Evolutionary conservation across 2,113 vertebrate species (phyloP).

Genomic region (Megaceryle torquata): DNA sequence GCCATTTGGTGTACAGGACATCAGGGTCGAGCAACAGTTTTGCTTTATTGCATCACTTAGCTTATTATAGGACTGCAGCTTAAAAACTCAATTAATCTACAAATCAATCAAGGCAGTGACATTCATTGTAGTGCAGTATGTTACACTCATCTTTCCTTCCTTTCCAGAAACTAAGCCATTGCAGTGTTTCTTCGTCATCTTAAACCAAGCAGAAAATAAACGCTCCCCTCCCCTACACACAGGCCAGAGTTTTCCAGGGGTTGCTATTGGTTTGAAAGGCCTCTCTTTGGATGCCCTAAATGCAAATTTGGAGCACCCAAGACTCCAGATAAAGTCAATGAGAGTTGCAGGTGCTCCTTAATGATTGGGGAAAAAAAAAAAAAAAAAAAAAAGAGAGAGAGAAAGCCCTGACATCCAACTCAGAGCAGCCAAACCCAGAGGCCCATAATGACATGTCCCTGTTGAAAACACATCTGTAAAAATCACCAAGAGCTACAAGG

Average conservation of each 20-base stretch:
- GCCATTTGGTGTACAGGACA: neutral
- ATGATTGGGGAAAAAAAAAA: neutral
- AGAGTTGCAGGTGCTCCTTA: slow-evolving; percentile 41
- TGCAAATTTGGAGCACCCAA: neutral
- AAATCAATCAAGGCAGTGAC: neutral
- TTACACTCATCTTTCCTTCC: neutral
- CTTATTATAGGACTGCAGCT: slow-evolving; percentile 19
- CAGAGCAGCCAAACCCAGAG: slow-evolving; percentile 26
- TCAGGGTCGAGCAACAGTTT: neutral
- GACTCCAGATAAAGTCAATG: slow-evolving; percentile 35
- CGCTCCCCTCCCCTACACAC: neutral
- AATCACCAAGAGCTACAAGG: neutral
- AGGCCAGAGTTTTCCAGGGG: neutral
- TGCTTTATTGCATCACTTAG: neutral
- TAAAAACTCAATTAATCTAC: slow-evolving; percentile 29
- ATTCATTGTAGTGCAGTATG: neutral
- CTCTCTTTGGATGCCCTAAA: neutral
- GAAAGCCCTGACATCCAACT: slow-evolving; percentile 2
- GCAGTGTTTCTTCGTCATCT: neutral
- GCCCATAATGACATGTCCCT: neutral
- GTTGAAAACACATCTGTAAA: slow-evolving; percentile 50
- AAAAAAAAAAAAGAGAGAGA: neutral
- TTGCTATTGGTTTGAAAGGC: neutral
- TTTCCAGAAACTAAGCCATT: neutral
- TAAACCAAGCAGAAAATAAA: neutral